Evolutionary conservation across 2,113 vertebrate genomes (phyloP).

Genomic region (Callospermophilus lateralis): DNA sequence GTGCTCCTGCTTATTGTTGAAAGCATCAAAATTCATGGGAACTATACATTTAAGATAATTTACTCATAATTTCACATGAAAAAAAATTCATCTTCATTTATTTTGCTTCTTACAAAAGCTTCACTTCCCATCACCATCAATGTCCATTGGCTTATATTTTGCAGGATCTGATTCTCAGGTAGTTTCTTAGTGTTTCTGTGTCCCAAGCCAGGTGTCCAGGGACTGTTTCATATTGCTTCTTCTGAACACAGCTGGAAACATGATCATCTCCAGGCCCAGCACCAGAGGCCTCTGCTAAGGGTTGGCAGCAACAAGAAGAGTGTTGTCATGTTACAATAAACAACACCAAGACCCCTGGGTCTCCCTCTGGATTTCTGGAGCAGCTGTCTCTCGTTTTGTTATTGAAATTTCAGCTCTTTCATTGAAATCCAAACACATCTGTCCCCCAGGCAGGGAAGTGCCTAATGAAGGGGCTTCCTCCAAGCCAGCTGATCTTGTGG

Average conservation of each 20-base stretch:
- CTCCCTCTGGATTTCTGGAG: conserved; percentile 35
- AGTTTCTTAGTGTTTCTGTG: conserved; percentile 1
- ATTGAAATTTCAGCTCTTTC: conserved; percentile 47
- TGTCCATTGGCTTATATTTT: not conserved
- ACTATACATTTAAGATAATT: not conserved
- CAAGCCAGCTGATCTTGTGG: not conserved
- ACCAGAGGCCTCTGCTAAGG: not conserved
- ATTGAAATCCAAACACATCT: conserved; percentile 64
- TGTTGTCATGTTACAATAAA: conserved; percentile 49
- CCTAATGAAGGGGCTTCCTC: conserved; percentile 46
- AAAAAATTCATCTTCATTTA: not conserved
- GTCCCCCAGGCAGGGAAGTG: conserved; percentile 5
- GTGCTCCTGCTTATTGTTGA: not conserved
- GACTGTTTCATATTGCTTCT: not conserved
- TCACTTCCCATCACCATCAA: not conserved
- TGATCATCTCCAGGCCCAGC: not conserved
- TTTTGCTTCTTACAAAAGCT: not conserved
- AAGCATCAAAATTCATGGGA: not conserved
- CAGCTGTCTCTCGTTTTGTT: conserved; percentile 59
- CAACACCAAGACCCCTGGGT: not conserved
- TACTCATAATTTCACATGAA: not conserved
- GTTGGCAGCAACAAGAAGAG: conserved; percentile 44
- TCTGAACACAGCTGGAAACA: conserved; percentile 6
- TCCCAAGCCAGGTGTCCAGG: not conserved
- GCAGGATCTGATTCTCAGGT: not conserved